Evolutionary conservation across 2,797 vertebrate genomes (phyloP).

Genomic region (Okamejei kenojei): DNA sequence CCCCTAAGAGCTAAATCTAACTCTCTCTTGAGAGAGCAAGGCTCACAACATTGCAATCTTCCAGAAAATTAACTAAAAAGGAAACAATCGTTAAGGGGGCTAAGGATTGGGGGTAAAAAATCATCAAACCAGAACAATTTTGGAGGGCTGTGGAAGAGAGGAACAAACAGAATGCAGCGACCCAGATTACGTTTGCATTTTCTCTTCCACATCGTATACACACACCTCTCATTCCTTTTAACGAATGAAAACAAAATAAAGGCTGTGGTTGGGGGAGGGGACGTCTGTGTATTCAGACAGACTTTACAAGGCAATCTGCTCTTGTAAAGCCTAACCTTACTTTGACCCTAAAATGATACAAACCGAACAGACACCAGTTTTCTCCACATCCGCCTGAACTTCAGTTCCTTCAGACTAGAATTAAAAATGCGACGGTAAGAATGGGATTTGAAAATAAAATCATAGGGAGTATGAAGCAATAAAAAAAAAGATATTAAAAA

Average conservation of each 20-base stretch:
- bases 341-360: conserved; percentile 44
- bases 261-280: not conserved
- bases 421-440: not conserved
- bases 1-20: no score
- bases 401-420: not conserved
- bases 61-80: not conserved
- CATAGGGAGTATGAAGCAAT: not conserved
- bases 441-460: not conserved
- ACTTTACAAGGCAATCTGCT: conserved; percentile 40
- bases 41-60: not conserved
- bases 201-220: not conserved
- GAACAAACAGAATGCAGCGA: not conserved
- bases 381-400: not conserved
- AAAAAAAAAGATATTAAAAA: not conserved
- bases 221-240: not conserved
- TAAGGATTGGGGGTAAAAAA: not conserved
- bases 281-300: conserved; percentile 39
- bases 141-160: not conserved
- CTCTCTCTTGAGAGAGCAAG: no score
- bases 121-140: not conserved
- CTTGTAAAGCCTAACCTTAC: conserved; percentile 42
- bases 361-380: conserved; percentile 40
- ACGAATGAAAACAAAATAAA: conserved; percentile 18
- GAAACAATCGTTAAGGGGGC: not conserved
- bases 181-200: not conserved